Evolutionary conservation across 2,888 invertebrate species (phyloP), one percentile per base, ranked within the genome.

Genomic region (Eilema sororculum): DNA sequence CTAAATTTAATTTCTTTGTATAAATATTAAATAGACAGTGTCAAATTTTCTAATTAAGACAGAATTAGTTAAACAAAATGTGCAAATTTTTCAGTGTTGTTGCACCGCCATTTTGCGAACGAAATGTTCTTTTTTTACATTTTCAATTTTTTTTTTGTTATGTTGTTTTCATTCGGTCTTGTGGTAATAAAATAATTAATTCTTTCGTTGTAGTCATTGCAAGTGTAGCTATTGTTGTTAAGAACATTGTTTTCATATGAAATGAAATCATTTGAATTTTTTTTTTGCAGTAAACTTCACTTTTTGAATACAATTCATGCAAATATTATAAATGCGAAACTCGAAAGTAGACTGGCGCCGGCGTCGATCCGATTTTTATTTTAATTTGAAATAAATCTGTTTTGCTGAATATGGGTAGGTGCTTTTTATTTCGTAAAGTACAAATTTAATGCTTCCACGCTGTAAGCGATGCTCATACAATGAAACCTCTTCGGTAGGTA

Each of bases 21-120:
- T 85, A 83, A 86, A 86, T 85, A 82, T 82, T 78, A 79, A 83
- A 80, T 78, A 82, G 79, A 68, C 72, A 71, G 68, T 75, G 81
- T 83, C 84, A 82, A 82, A 83, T 82, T 83, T 80, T 79, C 75
- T 80, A 81, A 82, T 83, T 83, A 80, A 84, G 81, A 73, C 74
- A 41, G 63, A 76, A 74, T 80, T 80, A 81, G 68, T 62, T 67
- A 70, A 68, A 71, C 71, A 71, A 64, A 65, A 71, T 52, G 69
- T 78, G 73, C 65, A 65, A 78, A 74, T 69, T 74, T 68, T 33
- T 60, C 30, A 58, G 61, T 69, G 65, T 69, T 74, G 77, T 71
- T 68, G 62, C 67, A 25, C n/a, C 12, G 56, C 25, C 33, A 41
- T 69, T 64, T 64, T 41, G 58, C 66, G 66, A 63, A 62, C 30